Evolutionary conservation across 2,113 vertebrate species (phyloP).

Genomic region (Platysteira castanea): DNA sequence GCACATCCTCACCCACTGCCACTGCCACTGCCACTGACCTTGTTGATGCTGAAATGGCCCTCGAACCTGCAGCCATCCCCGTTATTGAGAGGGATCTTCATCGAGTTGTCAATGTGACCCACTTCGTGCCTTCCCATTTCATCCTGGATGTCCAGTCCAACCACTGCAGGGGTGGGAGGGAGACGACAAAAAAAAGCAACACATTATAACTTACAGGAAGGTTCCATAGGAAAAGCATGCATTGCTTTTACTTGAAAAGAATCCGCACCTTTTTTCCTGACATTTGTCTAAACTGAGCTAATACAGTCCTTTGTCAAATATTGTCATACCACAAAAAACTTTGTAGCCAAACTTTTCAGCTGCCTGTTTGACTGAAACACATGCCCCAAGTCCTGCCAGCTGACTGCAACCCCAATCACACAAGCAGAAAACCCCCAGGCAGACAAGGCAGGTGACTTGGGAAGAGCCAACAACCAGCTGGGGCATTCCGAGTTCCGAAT

Average conservation of each 20-base stretch:
- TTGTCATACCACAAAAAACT: neutral
- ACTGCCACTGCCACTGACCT: conserved; percentile 72
- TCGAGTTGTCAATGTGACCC: conserved; percentile 96
- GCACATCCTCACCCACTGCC: neutral
- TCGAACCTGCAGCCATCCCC: conserved; percentile 94
- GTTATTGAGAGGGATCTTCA: conserved; percentile 90
- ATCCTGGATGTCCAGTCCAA: conserved; percentile 98
- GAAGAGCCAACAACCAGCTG: neutral
- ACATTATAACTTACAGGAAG: neutral
- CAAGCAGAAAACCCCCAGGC: neutral
- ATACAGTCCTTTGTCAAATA: neutral
- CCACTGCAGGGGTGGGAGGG: conserved; percentile 74
- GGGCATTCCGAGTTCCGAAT: neutral
- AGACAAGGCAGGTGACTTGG: neutral
- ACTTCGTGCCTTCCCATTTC: conserved; percentile 99
- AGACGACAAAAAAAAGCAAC: neutral
- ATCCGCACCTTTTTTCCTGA: neutral
- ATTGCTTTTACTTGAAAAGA: neutral
- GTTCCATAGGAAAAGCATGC: neutral
- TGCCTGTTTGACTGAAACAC: neutral
- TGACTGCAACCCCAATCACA: neutral
- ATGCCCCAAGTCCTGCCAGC: neutral
- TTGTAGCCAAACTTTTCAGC: neutral
- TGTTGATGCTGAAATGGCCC: conserved; percentile 96
- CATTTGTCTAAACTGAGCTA: neutral